Percentiles rank a stretch among this genome's conserved stretches.
phyloP scores from a whole-genome alignment of 2,113 vertebrate species.

The Girardinichthys multiradiatus region DNA sequence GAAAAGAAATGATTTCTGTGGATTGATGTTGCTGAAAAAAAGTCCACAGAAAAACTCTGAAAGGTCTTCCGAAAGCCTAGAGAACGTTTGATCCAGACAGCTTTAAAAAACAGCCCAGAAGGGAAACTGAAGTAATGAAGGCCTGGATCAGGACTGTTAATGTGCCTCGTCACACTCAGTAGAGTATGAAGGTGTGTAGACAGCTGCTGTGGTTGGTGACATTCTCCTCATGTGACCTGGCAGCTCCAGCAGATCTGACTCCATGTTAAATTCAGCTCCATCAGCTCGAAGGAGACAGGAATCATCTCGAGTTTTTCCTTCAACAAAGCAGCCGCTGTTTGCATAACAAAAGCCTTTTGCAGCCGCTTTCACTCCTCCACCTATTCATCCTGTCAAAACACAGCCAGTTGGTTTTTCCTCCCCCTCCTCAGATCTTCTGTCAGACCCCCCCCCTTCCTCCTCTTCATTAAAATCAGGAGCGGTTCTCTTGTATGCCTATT shows the following conservation, averaged over 20 bases:
- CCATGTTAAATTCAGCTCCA: slow-evolving; percentile 67
- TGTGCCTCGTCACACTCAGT: background rate
- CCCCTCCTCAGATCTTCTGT: slow-evolving; percentile 84
- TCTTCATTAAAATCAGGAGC: slow-evolving; percentile 41
- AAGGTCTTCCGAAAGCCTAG: no score
- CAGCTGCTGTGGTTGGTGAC: background rate
- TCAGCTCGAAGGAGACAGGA: slow-evolving; percentile 61
- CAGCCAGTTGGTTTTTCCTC: slow-evolving; percentile 60
- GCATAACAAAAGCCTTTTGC: slow-evolving; percentile 81
- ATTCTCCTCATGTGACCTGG: background rate
- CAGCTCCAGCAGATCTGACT: slow-evolving; percentile 32
- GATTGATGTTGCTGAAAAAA: background rate
- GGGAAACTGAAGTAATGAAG: no score
- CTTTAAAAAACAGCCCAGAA: no score
- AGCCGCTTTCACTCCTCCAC: slow-evolving; percentile 72
- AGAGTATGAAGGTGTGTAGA: background rate
- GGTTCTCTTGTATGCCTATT: slow-evolving; percentile 80
- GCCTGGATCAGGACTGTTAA: no score
- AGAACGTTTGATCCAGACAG: no score
- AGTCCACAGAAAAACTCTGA: no score
- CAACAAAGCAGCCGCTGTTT: slow-evolving; percentile 49
- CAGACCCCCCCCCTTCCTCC: slow-evolving; percentile 62
- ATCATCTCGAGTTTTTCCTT: slow-evolving; percentile 65
- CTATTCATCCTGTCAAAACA: slow-evolving; percentile 81
- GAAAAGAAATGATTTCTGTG: background rate